A percentile compares a stretch with the other conserved stretches of the same genome.
phyloP scores from a whole-genome alignment of 2,113 vertebrate genomes.

The Caranx ignobilis region DNA sequence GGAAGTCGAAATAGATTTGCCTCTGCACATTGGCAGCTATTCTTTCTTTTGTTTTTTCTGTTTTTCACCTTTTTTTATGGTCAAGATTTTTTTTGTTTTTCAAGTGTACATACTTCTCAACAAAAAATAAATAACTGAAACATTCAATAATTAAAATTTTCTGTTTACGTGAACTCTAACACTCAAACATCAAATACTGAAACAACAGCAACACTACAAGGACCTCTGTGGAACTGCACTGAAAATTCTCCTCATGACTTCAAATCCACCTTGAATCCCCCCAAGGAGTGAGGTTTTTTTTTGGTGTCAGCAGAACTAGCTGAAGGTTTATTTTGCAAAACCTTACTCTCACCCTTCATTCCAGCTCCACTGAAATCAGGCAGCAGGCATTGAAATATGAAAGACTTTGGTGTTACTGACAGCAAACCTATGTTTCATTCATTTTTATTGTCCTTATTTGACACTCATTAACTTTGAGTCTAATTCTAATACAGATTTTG shows the following conservation, averaged over 20 bases:
- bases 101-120: slow-evolving; percentile 23
- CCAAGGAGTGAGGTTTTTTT: background rate
- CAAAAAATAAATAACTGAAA: slow-evolving; percentile 58
- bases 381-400: no score
- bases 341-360: background rate
- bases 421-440: background rate
- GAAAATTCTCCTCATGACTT: background rate
- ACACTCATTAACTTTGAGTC: background rate
- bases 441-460: background rate
- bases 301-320: background rate
- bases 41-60: background rate
- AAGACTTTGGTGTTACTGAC: background rate
- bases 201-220: background rate
- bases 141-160: slow-evolving; percentile 1
- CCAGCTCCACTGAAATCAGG: background rate
- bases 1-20: slow-evolving; percentile 3
- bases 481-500: background rate
- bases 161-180: background rate
- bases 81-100: slow-evolving; percentile 7
- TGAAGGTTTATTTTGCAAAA: slow-evolving; percentile 9
- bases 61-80: slow-evolving; percentile 28
- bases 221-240: background rate
- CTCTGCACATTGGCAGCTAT: slow-evolving; percentile 12
- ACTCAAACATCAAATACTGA: background rate
- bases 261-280: background rate